Evolutionary conservation across 2,113 vertebrate species (phyloP).

Genomic region (Eleginops maclovinus): DNA sequence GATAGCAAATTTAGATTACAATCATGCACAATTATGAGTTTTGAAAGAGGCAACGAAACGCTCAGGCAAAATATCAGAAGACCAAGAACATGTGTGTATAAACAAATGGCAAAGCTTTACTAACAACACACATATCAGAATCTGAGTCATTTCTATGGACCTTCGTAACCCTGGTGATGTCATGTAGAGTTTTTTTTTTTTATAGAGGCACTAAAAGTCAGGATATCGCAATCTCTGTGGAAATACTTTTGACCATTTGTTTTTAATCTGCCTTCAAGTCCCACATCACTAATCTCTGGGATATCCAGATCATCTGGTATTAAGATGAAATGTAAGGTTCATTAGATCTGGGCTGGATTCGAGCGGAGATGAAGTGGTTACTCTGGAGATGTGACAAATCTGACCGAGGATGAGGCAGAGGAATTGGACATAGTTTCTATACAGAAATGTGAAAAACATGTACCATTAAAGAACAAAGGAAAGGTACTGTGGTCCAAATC

Average conservation of each 20-base stretch:
- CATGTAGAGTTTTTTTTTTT: constrained; percentile 13
- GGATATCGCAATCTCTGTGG: constrained; percentile 12
- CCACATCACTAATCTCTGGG: constrained; percentile 11
- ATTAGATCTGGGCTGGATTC: constrained; percentile 2
- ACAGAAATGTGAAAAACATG: constrained; percentile 31
- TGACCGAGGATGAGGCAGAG: neutral
- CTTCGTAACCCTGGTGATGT: neutral
- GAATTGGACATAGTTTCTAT: neutral
- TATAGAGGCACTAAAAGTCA: neutral
- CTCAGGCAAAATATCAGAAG: neutral
- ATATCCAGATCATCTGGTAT: neutral
- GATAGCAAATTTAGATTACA: constrained; percentile 3
- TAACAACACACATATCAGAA: neutral
- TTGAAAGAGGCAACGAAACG: neutral
- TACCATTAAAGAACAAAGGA: constrained; percentile 36
- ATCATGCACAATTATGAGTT: neutral
- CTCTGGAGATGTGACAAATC: neutral
- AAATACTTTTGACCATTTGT: constrained; percentile 19
- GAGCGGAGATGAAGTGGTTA: constrained; percentile 6
- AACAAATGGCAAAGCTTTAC: too few species aligned
- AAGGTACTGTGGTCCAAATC: constrained; percentile 25
- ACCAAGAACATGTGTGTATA: neutral
- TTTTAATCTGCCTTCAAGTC: neutral
- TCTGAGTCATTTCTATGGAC: neutral
- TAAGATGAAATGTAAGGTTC: constrained; percentile 17